Conservation (phyloP, 2,888 invertebrate genomes). For the Clusia tigrina region DNA sequence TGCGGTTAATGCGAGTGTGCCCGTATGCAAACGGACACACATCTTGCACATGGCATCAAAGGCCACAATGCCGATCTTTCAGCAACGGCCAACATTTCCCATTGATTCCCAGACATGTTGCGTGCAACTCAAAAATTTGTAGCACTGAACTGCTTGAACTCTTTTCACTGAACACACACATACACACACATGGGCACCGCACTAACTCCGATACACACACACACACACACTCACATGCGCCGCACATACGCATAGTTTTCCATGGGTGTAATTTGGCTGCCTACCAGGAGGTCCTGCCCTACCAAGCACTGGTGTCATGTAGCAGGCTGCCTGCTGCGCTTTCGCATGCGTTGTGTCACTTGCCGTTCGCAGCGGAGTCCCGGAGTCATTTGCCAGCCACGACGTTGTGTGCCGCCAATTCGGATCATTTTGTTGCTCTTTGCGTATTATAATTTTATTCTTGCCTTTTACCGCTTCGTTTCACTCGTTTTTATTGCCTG, state of each 20-base stretch:
- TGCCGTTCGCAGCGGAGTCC: neutral
- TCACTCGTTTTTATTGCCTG: conserved; percentile 38
- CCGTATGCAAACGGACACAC: neutral
- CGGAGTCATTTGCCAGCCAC: conserved; percentile 2
- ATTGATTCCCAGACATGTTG: too few species aligned
- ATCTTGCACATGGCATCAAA: neutral
- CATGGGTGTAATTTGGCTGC: conserved; percentile 2
- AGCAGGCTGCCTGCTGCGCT: conserved; percentile 11
- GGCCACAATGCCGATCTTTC: neutral
- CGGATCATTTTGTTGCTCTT: too few species aligned
- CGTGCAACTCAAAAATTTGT: too few species aligned
- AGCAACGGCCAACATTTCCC: neutral
- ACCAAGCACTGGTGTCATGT: neutral
- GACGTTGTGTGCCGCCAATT: too few species aligned
- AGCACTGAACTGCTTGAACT: neutral
- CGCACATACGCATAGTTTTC: neutral
- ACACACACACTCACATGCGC: neutral
- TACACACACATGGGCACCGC: neutral
- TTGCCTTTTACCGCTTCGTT: neutral
- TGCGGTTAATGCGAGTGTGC: conserved; percentile 5
- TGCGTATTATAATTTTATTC: neutral
- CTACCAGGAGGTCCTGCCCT: conserved; percentile 31
- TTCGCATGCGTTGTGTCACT: neutral
- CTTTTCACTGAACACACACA: neutral
- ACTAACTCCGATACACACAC: neutral